Evolutionary conservation across 2,113 vertebrate species (phyloP), one percentile per base, ranked within the genome.

Genomic region (Anthoscopus minutus): DNA sequence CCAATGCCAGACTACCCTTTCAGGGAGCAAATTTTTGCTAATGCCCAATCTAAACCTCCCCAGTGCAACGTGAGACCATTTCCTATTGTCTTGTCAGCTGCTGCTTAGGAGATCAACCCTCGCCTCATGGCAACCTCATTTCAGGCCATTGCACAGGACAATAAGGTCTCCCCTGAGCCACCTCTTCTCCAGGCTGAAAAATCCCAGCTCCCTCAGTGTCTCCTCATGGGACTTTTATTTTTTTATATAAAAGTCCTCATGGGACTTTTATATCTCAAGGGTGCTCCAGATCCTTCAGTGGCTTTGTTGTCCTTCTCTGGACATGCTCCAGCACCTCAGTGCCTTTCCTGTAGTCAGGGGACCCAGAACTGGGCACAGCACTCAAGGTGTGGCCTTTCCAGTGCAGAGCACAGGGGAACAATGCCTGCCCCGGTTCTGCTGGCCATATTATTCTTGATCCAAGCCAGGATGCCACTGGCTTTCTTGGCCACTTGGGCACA

Each of bases 351-450:
- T 24, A 58, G 17, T 15, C 19, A 65, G 19, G 6, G 19, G 18
- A 13, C 22, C 6, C 45, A 45, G 45, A 44, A 53, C 15, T 16
- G 23, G 38, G 38, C 33, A 19, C 38, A 44, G 33, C 3, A n/a
- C 28, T 69, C 0, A 0, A 69, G 72, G 13, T 23, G 22, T 20
- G 23, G 18, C 72, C 37, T 33, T 0, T 23, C 33, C 37, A 60
- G 33, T 12, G 37, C 53, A 0, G 0, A 77, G 31, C 5, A 57
- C 15, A 48, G 12, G 17, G 27, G 11, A 20, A 35, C 25, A 57
- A 37, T 35, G 44, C 5, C 35, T 66, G 21, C 16, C 31, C 51
- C 30, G 27, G 5, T 58, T 51, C 71, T 58, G 44, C 31, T 50
- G 71, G 21, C 10, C 31, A 57, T 21, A 9, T 2, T 35, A 25